Conservation (phyloP, 2,797 vertebrate genomes). For the Okamejei kenojei region DNA sequence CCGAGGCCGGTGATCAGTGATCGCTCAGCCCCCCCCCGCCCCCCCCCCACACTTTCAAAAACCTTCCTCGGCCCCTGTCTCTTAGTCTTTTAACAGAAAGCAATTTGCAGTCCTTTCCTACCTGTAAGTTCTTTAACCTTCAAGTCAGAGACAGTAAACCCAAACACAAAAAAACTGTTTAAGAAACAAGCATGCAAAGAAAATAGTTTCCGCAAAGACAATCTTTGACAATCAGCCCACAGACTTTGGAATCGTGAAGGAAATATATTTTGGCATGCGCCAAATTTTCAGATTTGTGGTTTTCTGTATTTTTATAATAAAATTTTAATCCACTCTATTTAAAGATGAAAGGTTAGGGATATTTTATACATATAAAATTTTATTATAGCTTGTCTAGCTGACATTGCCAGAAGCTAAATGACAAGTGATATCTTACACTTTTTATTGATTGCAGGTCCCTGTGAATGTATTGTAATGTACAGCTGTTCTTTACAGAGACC, state of each 20-base stretch:
- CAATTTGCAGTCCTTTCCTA: background rate
- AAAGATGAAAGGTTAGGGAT: constrained; percentile 35
- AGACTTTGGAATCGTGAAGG: background rate
- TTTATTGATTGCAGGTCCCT: constrained; percentile 64
- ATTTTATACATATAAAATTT: constrained; percentile 44
- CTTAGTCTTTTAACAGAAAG: background rate
- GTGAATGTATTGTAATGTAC: constrained; percentile 41
- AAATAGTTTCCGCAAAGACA: background rate
- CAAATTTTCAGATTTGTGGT: background rate
- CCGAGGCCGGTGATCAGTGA: too few relatives aligned
- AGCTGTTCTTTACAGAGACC: constrained; percentile 13
- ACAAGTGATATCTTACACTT: constrained; percentile 62
- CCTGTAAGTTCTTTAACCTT: background rate
- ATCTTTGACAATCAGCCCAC: constrained; percentile 11
- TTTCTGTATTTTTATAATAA: background rate
- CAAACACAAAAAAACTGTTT: background rate
- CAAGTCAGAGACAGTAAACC: background rate
- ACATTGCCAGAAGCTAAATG: constrained; percentile 50
- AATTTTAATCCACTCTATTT: constrained; percentile 17
- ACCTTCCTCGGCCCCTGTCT: too few relatives aligned
- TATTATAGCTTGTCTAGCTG: constrained; percentile 59
- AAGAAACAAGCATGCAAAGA: background rate
- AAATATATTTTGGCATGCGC: background rate
- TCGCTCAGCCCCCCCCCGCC: too few relatives aligned
- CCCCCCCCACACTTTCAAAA: too few relatives aligned